Conservation (phyloP, 2,797 vertebrate species). For the Tragelaphus oryx region DNA sequence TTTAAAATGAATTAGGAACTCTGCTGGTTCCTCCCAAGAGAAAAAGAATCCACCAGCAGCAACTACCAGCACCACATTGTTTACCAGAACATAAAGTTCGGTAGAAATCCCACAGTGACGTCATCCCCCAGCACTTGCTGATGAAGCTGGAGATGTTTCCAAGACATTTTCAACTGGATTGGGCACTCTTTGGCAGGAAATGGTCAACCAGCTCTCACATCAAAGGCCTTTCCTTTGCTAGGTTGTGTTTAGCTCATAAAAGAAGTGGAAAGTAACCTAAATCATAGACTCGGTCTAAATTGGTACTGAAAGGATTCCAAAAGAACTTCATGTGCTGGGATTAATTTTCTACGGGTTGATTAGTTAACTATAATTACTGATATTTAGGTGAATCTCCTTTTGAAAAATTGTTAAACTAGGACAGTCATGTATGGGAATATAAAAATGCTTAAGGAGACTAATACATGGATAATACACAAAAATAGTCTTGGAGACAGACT, state of each 20-base stretch:
- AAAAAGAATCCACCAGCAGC: constrained; percentile 65
- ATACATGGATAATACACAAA: neutral
- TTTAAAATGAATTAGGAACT: constrained; percentile 43
- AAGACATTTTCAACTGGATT: constrained; percentile 55
- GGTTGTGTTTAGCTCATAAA: constrained; percentile 66
- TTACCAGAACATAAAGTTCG: constrained; percentile 74
- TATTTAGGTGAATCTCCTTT: constrained; percentile 16
- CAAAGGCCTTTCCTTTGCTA: constrained; percentile 55
- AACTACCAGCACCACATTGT: constrained; percentile 64
- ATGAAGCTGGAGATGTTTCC: constrained; percentile 69
- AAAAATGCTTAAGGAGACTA: neutral
- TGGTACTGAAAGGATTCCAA: constrained; percentile 35
- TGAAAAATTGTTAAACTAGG: neutral
- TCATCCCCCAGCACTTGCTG: constrained; percentile 63
- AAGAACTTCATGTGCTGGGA: constrained; percentile 19
- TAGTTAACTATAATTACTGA: constrained; percentile 41
- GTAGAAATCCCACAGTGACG: constrained; percentile 72
- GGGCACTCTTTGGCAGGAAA: constrained; percentile 56
- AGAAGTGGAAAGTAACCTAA: constrained; percentile 65
- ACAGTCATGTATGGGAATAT: neutral
- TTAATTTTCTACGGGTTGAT: constrained; percentile 48
- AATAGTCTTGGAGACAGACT: neutral
- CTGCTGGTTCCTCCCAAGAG: constrained; percentile 37
- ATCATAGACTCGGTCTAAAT: constrained; percentile 59
- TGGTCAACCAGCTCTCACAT: constrained; percentile 59